Evolutionary conservation across 2,113 vertebrate species (phyloP).

Genomic region (Oreocharis arfaki): DNA sequence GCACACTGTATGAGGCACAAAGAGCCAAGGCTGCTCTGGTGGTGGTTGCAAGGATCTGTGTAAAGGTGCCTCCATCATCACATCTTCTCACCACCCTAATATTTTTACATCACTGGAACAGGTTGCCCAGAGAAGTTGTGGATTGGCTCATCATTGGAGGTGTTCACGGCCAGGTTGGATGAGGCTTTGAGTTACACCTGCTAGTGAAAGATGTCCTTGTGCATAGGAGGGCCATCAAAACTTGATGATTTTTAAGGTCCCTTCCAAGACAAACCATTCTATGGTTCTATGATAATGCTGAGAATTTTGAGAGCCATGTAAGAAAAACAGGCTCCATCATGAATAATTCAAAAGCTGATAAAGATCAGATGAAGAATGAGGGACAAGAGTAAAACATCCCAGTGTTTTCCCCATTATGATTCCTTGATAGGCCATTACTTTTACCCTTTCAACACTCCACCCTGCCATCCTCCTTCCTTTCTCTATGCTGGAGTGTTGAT

Average conservation of each 20-base stretch:
- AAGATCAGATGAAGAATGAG: neutral
- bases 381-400: neutral
- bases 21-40: neutral
- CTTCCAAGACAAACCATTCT: neutral
- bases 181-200: neutral
- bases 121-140: neutral
- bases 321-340: neutral
- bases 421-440: neutral
- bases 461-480: neutral
- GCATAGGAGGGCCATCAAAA: neutral
- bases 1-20: neutral
- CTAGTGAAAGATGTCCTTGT: neutral
- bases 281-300: neutral
- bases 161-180: neutral
- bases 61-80: neutral
- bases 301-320: neutral
- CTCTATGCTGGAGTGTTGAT: neutral
- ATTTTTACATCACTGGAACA: neutral
- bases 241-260: neutral
- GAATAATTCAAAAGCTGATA: neutral
- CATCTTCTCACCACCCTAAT: neutral
- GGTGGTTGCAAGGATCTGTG: neutral
- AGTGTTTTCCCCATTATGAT: neutral
- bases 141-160: neutral
- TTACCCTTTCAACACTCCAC: neutral